phyloP scores from a whole-genome alignment of 2,797 vertebrate genomes.

The Hypotaenidia okinawae region DNA sequence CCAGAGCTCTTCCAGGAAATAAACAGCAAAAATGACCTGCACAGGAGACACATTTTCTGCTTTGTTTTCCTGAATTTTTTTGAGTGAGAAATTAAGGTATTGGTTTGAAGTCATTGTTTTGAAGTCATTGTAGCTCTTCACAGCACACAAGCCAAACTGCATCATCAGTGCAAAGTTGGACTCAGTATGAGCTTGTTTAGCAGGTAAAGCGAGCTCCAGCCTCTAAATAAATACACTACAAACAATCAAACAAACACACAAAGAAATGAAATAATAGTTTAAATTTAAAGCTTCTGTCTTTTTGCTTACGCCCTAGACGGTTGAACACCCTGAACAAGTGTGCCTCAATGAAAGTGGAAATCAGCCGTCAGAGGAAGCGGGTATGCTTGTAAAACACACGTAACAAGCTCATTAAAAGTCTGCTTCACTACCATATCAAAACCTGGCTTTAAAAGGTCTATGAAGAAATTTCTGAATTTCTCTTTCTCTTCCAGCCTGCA shows the following conservation, averaged over 20 bases:
- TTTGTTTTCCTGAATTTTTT: background rate
- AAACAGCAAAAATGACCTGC: background rate
- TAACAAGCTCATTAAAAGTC: background rate
- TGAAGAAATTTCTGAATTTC: background rate
- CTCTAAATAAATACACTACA: too few species aligned
- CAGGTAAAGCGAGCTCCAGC: background rate
- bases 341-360: constrained; percentile 86
- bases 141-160: background rate
- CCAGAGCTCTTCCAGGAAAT: background rate
- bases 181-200: background rate
- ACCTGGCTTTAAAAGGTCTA: background rate
- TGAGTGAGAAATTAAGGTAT: background rate
- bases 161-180: background rate
- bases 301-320: constrained; percentile 75
- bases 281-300: background rate
- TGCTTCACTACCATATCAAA: background rate
- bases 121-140: background rate
- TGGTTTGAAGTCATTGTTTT: background rate
- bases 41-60: background rate
- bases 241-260: too few species aligned
- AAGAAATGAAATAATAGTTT: background rate
- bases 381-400: constrained; percentile 70
- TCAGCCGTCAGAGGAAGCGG: constrained; percentile 76
- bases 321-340: constrained; percentile 89
- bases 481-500: background rate